phyloP scores from a whole-genome alignment of 2,888 invertebrate genomes.

The Oasisia sp. region DNA sequence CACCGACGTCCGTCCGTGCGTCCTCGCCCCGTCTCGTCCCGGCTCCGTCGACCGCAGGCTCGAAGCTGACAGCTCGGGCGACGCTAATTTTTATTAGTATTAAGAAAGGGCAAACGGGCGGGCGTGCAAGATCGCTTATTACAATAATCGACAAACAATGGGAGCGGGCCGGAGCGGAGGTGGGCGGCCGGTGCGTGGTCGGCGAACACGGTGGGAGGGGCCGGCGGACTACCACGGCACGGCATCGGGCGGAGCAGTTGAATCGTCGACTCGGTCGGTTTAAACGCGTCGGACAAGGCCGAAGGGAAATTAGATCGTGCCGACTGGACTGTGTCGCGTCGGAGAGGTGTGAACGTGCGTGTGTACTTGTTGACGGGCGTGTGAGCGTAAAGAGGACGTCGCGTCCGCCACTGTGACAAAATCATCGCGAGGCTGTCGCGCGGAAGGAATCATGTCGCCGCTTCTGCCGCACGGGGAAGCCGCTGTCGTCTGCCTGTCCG shows the following conservation, averaged over 20 bases:
- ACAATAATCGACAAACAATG: constrained; percentile 11
- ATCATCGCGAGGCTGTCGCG: background rate
- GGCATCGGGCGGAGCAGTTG: background rate
- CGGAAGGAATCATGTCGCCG: background rate
- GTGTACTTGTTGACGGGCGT: no score
- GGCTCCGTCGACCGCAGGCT: background rate
- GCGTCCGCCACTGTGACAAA: background rate
- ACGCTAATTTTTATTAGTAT: background rate
- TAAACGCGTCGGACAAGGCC: background rate
- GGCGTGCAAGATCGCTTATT: constrained; percentile 1
- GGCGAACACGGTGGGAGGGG: background rate
- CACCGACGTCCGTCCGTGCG: background rate
- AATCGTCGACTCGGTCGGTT: background rate
- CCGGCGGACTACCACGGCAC: background rate
- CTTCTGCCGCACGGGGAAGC: background rate
- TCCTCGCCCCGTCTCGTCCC: background rate
- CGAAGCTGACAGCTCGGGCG: background rate
- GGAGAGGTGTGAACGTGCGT: background rate
- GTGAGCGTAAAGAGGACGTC: background rate
- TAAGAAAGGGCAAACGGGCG: background rate
- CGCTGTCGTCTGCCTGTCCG: background rate
- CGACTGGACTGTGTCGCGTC: background rate
- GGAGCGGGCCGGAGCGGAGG: background rate
- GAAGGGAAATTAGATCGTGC: background rate
- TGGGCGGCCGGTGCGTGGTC: background rate